Evolutionary conservation across 2,888 invertebrate genomes (phyloP), one percentile per base, ranked within the genome.

Genomic region (Drosophila nigritarsus): DNA sequence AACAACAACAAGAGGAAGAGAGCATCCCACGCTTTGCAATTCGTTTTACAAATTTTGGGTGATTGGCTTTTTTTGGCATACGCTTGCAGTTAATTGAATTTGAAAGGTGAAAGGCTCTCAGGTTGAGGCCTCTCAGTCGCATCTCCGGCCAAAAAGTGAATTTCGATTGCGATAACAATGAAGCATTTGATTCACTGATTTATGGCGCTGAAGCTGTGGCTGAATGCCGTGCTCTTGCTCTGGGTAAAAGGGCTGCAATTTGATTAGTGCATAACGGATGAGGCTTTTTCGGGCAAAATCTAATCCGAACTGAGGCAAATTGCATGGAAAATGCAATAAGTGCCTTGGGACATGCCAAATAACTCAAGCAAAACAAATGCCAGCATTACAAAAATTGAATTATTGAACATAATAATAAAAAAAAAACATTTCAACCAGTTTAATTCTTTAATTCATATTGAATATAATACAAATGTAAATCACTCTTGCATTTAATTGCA

Each of bases 61-160:
- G 83, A 88, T 90, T 90, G 85, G 76, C 80, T 86, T 85, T 73
- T 45, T 45, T 45, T 15, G 78, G 73, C 75, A 89, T 78, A 87
- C 74, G 84, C 77, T 78, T 87, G 89, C 88, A 87, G 83, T 82
- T 90, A 87, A 90, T 88, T 90, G 87, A 90, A 87, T 83, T 88
- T 71, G 88, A 87, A 87, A 90, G 87, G 87, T 87, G 90, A 87
- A 87, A 87, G 87, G 87, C 88, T 73, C 51, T 45, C 20, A 4
- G 29, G 20, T 40, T n/a, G 11, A 8, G 27, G 45, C 45, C 45
- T 24, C 24, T 34, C 20, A 24, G 24, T 48, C 67, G 40, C 58
- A 60, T 59, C 63, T 59, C 55, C 5, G 36, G 29, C 49, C 30
- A 34, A 59, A 74, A 62, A n/a, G 59, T 50, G 48, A 75, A 65